These are phyloP conservation scores for Vesta saturnalis DNA, from an alignment of 2,888 invertebrate species.

Conservation along the genomic window DNA sequence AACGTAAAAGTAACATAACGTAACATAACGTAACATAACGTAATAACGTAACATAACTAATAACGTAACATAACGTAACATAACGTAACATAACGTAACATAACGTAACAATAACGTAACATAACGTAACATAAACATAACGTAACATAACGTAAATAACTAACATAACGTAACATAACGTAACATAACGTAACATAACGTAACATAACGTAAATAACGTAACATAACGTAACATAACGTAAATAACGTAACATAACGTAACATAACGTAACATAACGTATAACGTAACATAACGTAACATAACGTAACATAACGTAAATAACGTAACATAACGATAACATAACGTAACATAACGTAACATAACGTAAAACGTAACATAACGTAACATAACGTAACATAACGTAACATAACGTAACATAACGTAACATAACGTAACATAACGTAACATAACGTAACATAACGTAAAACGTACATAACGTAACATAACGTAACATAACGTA, in stretches of 20 bases:
- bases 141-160: no score
- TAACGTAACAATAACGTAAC: no score
- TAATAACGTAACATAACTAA: neutral
- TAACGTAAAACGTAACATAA: no score
- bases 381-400: neutral
- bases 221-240: no score
- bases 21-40: neutral
- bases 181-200: neutral
- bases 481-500: slow-evolving; percentile 6
- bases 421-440: neutral
- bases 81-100: neutral
- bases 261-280: no score
- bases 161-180: no score
- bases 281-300: neutral
- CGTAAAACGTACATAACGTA: neutral
- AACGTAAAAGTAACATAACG: neutral
- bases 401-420: neutral
- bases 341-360: neutral
- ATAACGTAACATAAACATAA: no score
- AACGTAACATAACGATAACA: no score
- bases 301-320: no score
- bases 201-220: no score
- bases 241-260: no score
- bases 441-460: slow-evolving; percentile 1
- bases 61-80: neutral